Base-by-base conservation (phyloP, 1,140 invertebrate genomes). In the Drosophila pectinifera region DNA sequence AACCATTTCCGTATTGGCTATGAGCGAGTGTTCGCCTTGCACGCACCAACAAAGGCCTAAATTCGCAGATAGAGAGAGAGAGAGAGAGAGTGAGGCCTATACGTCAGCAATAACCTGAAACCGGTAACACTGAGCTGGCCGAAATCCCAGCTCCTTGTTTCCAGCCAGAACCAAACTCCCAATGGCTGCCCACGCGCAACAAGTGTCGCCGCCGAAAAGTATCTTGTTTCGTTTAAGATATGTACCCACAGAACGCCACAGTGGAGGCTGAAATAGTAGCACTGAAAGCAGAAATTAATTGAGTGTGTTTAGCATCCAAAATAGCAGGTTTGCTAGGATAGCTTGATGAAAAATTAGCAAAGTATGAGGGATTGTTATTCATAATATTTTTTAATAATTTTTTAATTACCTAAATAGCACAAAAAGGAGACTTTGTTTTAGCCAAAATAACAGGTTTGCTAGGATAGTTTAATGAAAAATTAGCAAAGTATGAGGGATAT, bases 121-220 rank as follows among this genome's bases (percentile, higher is more conserved):
- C 74, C 58, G 75, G 74, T 57, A 63, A 63, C 39, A 41, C 5
- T 31, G 26, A 10, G 26, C 45, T 56, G 51, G 36, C 53, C 59
- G 28, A 39, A 56, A 36, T 67, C 62, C 42, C 56, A 36, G 48
- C 42, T 59, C 24, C 61, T 42, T 67, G 41, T 34, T 43, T 39
- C 13, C 11, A 26, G 31, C 34, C 63, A 70, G 48, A 70, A 55
- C 46, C 5, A 22, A 65, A 34, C 18, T 74, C 36, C 31, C 16
- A 48, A 7, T 62, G 24, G 7, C 65, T 20, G 24, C 82, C 82
- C 70, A 86, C 82, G 79, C 82, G 53, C 74, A 74, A 57, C 83
- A 86, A 88, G 82, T 88, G 82, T 67, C 68, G 63, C 39, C 70
- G 56, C 39, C 63, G n/a, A 75, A 53, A 79, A 57, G 63, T 68